Base-by-base conservation (phyloP, 2,113 vertebrate species). In the Myodes glareolus region DNA sequence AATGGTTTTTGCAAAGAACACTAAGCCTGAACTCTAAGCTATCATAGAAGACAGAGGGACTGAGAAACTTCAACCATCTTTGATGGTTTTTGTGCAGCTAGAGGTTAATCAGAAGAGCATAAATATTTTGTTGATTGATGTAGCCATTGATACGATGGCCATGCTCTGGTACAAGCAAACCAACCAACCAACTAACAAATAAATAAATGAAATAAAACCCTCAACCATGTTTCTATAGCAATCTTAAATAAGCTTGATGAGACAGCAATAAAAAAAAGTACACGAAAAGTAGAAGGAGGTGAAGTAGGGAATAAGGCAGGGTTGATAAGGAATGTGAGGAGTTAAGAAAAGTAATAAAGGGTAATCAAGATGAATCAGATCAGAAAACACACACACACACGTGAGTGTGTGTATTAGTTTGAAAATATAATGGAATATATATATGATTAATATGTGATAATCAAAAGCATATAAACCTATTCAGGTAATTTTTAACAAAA, bases 381-480 rank as follows among this genome's bases (percentile, higher is more conserved):
- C 23, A 61, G 8, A 61, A 25, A 11, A 36, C 19, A n/a, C 61
- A 29, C 25, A 29, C 63, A 29, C 63, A 9, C 61, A 63, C 58
- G 21, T 63, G 61, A 29, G 3, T 67, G 29, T 67, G 65, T 70
- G 33, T 36, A 17, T 42, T n/a, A n/a, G 73, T 76, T 27, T 45
- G 39, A 42, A 45, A 47, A 31, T 29, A 25, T 42, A 63, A 84
- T 63, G 12, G 25, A 42, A 63, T 7, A 84, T 14, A 39, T 52
- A 55, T 11, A 29, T 58, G 17, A 63, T 63, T 63, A 42, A 39
- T 14, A 42, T 42, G 29, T 42, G 25, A 61, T 31, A 63, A 42
- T 84, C 3, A 63, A 63, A 84, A 84, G 21, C 55, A 63, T 82
- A 29, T 42, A 39, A 39, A n/a, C 99, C 99, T 84, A 97, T 92